Conservation (phyloP, 2,113 vertebrate species). For the Choloepus hoffmanni region DNA sequence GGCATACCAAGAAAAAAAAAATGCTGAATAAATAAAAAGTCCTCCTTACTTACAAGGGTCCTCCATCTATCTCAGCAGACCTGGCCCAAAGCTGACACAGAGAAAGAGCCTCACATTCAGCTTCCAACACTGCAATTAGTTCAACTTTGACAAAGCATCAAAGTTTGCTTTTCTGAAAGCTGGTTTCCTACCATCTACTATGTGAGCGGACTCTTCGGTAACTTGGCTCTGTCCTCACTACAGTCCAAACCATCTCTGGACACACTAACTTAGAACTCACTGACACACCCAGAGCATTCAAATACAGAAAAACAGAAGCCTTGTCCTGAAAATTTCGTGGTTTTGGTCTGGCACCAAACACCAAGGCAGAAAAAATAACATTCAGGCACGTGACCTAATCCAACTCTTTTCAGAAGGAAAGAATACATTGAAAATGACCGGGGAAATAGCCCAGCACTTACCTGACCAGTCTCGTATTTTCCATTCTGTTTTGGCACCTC, state of each 20-base stretch:
- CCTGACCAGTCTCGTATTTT: conserved; percentile 98
- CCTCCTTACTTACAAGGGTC: background rate
- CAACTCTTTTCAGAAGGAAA: background rate
- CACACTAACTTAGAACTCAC: background rate
- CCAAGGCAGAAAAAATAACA: background rate
- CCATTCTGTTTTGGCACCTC: conserved; percentile 96
- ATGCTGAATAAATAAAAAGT: background rate
- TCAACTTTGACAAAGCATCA: conserved; percentile 3
- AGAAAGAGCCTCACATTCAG: background rate
- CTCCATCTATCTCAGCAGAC: conserved; percentile 39
- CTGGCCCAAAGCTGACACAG: conserved; percentile 31
- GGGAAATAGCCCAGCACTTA: conserved; percentile 76
- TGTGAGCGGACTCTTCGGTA: background rate
- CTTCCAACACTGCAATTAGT: background rate
- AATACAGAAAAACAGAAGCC: conserved; percentile 34
- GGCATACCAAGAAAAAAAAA: background rate
- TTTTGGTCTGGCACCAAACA: background rate
- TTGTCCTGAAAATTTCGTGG: background rate
- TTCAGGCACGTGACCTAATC: background rate
- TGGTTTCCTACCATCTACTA: background rate
- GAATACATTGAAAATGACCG: background rate
- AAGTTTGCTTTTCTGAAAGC: conserved; percentile 54
- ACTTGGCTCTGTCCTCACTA: background rate
- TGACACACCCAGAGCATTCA: background rate
- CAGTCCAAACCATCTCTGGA: background rate